phyloP scores from a whole-genome alignment of 2,888 invertebrate genomes.

The Andricus quercusramuli region DNA sequence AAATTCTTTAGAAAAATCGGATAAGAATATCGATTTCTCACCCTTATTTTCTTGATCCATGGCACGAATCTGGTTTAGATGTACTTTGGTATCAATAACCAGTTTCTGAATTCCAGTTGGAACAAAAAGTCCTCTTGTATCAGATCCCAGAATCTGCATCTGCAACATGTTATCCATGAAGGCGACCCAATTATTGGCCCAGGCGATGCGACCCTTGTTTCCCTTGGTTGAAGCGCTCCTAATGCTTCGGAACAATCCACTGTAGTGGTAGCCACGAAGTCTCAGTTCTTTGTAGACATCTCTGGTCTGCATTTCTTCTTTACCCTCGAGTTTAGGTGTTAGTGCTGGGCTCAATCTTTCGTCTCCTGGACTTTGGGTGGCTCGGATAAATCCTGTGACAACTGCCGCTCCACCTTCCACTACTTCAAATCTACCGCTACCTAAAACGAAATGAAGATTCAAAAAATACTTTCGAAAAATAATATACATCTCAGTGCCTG shows the following conservation, averaged over 20 bases:
- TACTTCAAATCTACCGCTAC: constrained; percentile 80
- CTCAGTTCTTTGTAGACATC: constrained; percentile 79
- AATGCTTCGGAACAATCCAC: constrained; percentile 80
- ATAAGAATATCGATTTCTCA: constrained; percentile 52
- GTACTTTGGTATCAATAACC: constrained; percentile 80
- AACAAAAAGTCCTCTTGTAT: constrained; percentile 79
- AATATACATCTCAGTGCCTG: no score
- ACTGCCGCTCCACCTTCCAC: constrained; percentile 86
- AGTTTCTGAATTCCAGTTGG: constrained; percentile 82
- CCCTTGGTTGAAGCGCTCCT: constrained; percentile 78
- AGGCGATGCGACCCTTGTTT: constrained; percentile 75
- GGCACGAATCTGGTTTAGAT: constrained; percentile 67
- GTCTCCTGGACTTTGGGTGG: constrained; percentile 78
- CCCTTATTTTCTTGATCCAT: constrained; percentile 65
- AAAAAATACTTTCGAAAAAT: background rate
- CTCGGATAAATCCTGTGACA: constrained; percentile 85
- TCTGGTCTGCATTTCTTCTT: constrained; percentile 67
- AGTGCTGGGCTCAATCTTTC: constrained; percentile 66
- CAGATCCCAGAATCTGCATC: constrained; percentile 79
- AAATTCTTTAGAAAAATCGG: no score
- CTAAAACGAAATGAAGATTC: constrained; percentile 61
- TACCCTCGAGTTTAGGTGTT: constrained; percentile 58
- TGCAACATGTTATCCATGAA: constrained; percentile 87
- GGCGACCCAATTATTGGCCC: constrained; percentile 85
- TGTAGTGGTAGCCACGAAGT: constrained; percentile 81